phyloP scores from a whole-genome alignment of 2,113 vertebrate species.

The Gallinago jamesoni region DNA sequence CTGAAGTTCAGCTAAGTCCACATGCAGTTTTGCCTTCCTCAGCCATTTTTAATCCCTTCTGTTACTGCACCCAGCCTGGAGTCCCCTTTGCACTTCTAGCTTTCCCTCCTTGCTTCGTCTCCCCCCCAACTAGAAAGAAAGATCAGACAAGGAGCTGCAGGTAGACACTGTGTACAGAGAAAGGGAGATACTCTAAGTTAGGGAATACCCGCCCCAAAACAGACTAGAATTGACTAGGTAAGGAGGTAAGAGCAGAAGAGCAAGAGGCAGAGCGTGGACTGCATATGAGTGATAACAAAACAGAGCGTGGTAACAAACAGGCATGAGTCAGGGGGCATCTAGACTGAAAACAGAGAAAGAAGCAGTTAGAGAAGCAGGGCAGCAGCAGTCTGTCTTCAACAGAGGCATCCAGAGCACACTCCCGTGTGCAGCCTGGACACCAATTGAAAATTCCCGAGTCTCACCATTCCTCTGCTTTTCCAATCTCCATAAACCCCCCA shows the following conservation, averaged over 20 bases:
- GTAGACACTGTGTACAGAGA: background rate
- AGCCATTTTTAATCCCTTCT: background rate
- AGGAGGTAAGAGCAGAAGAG: background rate
- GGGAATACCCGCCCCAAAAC: background rate
- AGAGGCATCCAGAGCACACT: background rate
- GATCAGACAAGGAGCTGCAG: background rate
- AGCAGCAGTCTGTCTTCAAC: background rate
- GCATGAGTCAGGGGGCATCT: background rate
- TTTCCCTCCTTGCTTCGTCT: background rate
- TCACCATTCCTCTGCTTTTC: background rate
- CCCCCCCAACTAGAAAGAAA: background rate
- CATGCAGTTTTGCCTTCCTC: background rate
- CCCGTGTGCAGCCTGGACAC: background rate
- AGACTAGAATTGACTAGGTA: background rate
- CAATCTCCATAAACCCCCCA: rapidly evolving
- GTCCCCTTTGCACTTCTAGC: background rate
- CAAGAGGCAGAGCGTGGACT: background rate
- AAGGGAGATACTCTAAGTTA: background rate
- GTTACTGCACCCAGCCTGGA: background rate
- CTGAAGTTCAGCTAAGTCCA: conserved; percentile 4
- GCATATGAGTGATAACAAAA: background rate
- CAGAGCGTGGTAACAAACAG: background rate
- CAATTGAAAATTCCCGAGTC: background rate
- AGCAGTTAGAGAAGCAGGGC: background rate
- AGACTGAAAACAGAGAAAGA: background rate